Percentiles rank a stretch among this genome's conserved stretches.
phyloP scores from a whole-genome alignment of 2,113 vertebrate species.

The Nibea albiflora region DNA sequence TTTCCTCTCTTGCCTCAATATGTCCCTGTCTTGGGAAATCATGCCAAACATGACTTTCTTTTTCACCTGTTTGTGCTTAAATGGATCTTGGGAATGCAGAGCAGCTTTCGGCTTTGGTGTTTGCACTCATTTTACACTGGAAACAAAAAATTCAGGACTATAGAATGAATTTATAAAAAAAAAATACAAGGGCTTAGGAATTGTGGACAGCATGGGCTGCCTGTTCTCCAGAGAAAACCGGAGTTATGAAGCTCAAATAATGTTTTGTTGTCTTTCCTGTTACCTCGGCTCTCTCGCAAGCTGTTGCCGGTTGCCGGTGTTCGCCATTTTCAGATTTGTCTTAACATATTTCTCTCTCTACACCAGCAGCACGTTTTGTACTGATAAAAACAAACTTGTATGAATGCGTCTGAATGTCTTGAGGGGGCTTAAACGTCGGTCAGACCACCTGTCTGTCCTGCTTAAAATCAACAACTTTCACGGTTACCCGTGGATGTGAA shows the following conservation, averaged over 20 bases:
- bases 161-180: constrained; percentile 33
- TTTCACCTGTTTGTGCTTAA: constrained; percentile 70
- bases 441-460: constrained; percentile 27
- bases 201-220: constrained; percentile 35
- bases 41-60: constrained; percentile 67
- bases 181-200: constrained; percentile 7
- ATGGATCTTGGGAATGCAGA: constrained; percentile 65
- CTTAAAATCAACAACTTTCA: constrained; percentile 39
- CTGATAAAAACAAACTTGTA: constrained; percentile 26
- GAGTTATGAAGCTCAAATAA: constrained; percentile 39
- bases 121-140: constrained; percentile 29
- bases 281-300: constrained; percentile 1
- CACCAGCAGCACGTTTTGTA: not conserved
- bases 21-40: constrained; percentile 67
- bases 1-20: constrained; percentile 57
- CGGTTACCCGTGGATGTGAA: not conserved
- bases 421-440: constrained; percentile 28
- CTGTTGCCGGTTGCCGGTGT: not conserved
- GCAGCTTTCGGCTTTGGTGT: constrained; percentile 46
- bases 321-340: constrained; percentile 12
- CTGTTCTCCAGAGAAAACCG: constrained; percentile 29
- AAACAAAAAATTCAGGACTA: constrained; percentile 9
- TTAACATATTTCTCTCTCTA: constrained; percentile 13
- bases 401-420: constrained; percentile 12
- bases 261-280: constrained; percentile 37